Base-by-base conservation (phyloP, 2,888 invertebrate genomes). In the Ryuthela nishihirai region DNA sequence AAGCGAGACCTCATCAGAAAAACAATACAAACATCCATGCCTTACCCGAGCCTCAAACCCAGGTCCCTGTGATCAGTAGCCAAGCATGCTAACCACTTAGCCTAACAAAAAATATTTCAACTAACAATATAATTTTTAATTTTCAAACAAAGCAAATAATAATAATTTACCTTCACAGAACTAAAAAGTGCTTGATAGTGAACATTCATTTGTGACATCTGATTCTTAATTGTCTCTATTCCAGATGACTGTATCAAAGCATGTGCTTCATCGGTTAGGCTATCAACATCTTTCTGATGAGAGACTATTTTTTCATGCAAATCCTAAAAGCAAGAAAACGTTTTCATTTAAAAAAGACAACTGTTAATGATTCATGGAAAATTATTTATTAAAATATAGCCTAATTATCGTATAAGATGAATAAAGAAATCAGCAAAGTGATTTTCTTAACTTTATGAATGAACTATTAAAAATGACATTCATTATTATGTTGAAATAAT, bases 261-360 rank as follows among this genome's bases (percentile, higher is more conserved):
- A 71, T 94, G 91, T n/a, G 90, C 88, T 69, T 84, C 85, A 73
- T 95, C 94, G 20, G 90, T 83, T 71, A 94, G 93, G 10, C 83
- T 81, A 73, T 94, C 94, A 36, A 95, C 83, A 71, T 85, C 85
- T 68, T 84, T 83, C 74, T 95, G 94, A 69, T 88, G 87, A 10
- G 81, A 81, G 44, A 85, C 77, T 43, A 95, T 85, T 44, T 82
- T 80, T 62, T 88, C 86, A 18, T 88, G 82, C 68, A 73, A 69
- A 64, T 69, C 69, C 72, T 72, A 63, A 0, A 62, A 63, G 45
- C n/a, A n/a, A n/a, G n/a, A n/a, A n/a, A n/a, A n/a, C n/a, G n/a
- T n/a, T n/a, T n/a, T n/a, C n/a, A n/a, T n/a, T n/a, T n/a, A n/a
- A n/a, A n/a, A n/a, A n/a, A n/a, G n/a, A n/a, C n/a, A n/a, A n/a